Conservation (phyloP, 2,888 invertebrate species). For the Pimpla rufipes region DNA sequence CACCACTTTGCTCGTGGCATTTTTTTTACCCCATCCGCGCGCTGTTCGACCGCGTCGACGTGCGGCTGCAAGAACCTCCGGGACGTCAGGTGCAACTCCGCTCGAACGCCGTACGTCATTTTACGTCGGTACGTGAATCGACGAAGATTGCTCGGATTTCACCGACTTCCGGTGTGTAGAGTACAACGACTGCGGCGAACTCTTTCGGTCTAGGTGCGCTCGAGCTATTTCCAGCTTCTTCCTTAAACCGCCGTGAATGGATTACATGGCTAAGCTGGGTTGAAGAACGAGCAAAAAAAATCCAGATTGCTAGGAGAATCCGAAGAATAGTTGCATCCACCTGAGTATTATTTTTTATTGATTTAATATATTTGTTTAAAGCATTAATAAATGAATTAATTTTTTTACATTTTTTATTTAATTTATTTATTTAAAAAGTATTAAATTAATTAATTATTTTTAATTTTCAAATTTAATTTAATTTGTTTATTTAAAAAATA, state of each 20-base stretch:
- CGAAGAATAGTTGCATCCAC: no score
- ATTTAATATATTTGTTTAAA: no score
- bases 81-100: conserved; percentile 58
- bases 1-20: conserved; percentile 42
- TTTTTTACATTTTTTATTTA: no score
- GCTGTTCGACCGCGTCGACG: conserved; percentile 1
- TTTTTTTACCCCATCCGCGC: conserved; percentile 19
- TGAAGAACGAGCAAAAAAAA: background rate
- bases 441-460: background rate
- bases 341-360: no score
- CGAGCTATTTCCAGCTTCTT: conserved; percentile 15
- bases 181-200: conserved; percentile 29
- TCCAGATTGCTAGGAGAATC: background rate
- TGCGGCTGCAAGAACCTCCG: conserved; percentile 39
- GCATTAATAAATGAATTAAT: no score
- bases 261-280: background rate
- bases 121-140: conserved; percentile 54
- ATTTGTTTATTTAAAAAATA: no score
- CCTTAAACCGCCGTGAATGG: background rate
- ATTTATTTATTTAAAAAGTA: no score
- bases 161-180: conserved; percentile 45
- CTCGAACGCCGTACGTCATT: conserved; percentile 42
- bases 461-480: no score
- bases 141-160: conserved; percentile 44
- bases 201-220: conserved; percentile 8